Conservation (phyloP, 2,113 vertebrate genomes). For the Calyptomena viridis region DNA sequence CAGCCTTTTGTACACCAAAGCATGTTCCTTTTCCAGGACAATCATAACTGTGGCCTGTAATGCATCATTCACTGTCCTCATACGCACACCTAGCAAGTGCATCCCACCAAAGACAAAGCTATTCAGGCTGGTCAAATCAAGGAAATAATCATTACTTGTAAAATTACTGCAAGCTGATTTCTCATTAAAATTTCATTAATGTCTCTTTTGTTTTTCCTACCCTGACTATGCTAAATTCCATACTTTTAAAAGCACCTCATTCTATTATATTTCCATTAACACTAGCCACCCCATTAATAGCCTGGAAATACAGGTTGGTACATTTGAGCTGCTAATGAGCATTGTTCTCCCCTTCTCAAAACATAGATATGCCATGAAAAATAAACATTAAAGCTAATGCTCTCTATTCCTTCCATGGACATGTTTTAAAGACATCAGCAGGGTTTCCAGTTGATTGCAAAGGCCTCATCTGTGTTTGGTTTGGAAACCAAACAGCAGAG, state of each 20-base stretch:
- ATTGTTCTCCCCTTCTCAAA: not conserved
- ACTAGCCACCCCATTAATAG: slow-evolving; percentile 14
- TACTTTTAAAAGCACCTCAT: slow-evolving; percentile 14
- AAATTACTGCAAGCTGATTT: slow-evolving; percentile 54
- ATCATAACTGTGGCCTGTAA: not conserved
- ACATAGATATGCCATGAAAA: not conserved
- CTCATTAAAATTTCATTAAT: slow-evolving; percentile 65
- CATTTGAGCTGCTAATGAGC: slow-evolving; percentile 11
- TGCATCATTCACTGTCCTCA: not conserved
- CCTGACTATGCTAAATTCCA: slow-evolving; percentile 7
- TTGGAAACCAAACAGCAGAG: not conserved
- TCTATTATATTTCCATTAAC: slow-evolving; percentile 57
- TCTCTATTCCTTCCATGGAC: not conserved
- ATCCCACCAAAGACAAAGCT: not conserved
- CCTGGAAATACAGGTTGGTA: not conserved
- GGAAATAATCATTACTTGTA: slow-evolving; percentile 32
- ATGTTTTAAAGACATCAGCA: not conserved
- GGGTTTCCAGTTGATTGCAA: not conserved
- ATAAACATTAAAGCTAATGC: not conserved
- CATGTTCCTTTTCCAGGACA: not conserved
- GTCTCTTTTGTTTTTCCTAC: not conserved
- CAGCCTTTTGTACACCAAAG: not conserved
- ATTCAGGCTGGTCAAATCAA: not conserved
- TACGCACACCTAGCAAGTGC: not conserved
- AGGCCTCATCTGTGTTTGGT: not conserved